Evolutionary conservation across 2,797 vertebrate genomes (phyloP), one percentile per base, ranked within the genome.

Genomic region (Antennarius maculatus): DNA sequence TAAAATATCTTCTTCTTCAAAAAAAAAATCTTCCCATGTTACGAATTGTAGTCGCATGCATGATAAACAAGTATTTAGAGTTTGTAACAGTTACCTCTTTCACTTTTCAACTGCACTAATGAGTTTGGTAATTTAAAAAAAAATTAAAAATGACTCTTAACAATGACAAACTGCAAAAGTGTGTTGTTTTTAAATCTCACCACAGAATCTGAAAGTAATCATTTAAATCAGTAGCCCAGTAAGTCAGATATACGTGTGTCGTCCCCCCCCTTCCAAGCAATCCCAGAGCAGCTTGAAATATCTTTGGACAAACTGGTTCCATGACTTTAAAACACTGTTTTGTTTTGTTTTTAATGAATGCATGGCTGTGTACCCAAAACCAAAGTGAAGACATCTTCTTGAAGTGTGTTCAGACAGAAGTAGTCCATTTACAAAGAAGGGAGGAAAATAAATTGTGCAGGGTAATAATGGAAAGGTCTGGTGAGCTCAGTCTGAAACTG

Each of bases 41-140:
- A 85, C 28, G 39, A 85, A 77, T 81, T 79, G 54, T 78, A 78
- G 67, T 75, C 61, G 86, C 90, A 91, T 90, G 89, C 89, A 90
- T 65, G 63, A 78, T 74, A 78, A 87, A 89, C 61, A 77, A 74
- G 57, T 80, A 77, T 73, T 31, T 71, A 75, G 64, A 81, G 72
- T 72, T 71, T 71, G 61, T 72, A 66, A 70, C 53, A 69, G 72
- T 61, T 76, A 47, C 66, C 52, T 72, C 27, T 37, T 66, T 62
- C 28, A 29, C 50, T 60, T 69, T 55, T 58, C 54, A 71, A 63
- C 61, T 64, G 55, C 39, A 71, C 50, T 47, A 48, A 54, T 49
- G 47, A 42, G 73, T 66, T 74, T 60, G 41, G 56, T 55, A 7
- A 23, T 23, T 37, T 0, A 6, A 45, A 0, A 71, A 41, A 51